These are phyloP conservation scores for Acanthosepion pharaonis DNA, from an alignment of 2,888 invertebrate genomes.

Conservation along the genomic window DNA sequence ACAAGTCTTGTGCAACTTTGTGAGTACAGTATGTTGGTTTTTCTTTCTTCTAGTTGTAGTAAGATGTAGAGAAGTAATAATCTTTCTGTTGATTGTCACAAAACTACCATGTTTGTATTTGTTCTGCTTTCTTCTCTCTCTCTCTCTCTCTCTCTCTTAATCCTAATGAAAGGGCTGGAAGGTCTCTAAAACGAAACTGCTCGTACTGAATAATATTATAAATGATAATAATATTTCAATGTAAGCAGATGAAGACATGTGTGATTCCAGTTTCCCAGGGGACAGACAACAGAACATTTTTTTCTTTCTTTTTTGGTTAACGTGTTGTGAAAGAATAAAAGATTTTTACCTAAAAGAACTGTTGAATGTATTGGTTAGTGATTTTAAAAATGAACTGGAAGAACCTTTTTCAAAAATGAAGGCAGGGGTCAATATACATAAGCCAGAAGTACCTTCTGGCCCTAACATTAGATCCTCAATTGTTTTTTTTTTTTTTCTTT, in stretches of 20 bases:
- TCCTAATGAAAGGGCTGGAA: constrained; percentile 11
- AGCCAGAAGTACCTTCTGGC: background rate
- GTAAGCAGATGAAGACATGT: background rate
- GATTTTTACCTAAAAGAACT: background rate
- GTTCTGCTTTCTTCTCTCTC: background rate
- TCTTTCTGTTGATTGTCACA: constrained; percentile 33
- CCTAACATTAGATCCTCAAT: constrained; percentile 2
- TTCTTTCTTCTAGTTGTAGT: background rate
- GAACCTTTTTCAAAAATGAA: background rate
- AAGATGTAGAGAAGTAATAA: background rate
- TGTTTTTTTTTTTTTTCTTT: background rate
- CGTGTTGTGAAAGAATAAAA: constrained; percentile 1
- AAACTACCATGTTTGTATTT: background rate
- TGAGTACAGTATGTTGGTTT: background rate
- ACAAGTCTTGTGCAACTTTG: background rate
- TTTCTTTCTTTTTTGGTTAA: background rate
- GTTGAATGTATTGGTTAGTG: background rate
- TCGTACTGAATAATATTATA: background rate
- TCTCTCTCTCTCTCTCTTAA: background rate
- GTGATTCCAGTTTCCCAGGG: background rate
- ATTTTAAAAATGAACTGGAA: background rate
- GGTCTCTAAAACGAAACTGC: background rate
- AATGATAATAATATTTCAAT: background rate
- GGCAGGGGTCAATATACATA: constrained; percentile 2
- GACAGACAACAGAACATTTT: background rate